Percentiles rank a stretch among this genome's conserved stretches.
phyloP scores from a whole-genome alignment of 2,113 vertebrate species.

The Xenopus tropicalis region DNA sequence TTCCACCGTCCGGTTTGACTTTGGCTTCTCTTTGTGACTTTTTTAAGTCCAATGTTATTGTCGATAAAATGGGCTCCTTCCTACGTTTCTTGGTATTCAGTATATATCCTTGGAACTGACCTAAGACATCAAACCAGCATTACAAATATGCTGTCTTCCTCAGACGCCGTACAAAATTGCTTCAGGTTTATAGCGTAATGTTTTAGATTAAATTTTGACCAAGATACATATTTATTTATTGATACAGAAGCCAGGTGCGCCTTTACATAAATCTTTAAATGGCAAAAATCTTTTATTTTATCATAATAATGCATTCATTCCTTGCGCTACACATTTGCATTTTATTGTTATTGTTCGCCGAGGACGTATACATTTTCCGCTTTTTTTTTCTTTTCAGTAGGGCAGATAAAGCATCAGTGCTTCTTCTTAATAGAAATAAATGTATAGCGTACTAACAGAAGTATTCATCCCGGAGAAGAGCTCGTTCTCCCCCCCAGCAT shows the following conservation, averaged over 20 bases:
- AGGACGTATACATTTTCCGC: neutral
- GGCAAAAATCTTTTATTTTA: slow-evolving; percentile 7
- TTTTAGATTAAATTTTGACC: slow-evolving; percentile 17
- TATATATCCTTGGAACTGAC: slow-evolving; percentile 39
- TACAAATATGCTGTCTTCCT: slow-evolving; percentile 18
- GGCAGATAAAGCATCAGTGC: neutral
- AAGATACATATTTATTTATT: slow-evolving; percentile 41
- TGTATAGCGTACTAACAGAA: neutral
- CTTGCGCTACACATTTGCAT: slow-evolving; percentile 9
- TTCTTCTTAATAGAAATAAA: slow-evolving; percentile 1
- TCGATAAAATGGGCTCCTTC: slow-evolving; percentile 19
- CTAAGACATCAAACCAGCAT: slow-evolving; percentile 40
- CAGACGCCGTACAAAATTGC: slow-evolving; percentile 11
- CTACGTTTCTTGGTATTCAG: slow-evolving; percentile 25
- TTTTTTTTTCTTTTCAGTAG: neutral
- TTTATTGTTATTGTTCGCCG: slow-evolving; percentile 9
- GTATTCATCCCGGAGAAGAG: slow-evolving; percentile 1
- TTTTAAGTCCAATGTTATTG: neutral
- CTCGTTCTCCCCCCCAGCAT: neutral
- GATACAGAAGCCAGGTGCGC: slow-evolving; percentile 21
- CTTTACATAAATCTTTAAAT: slow-evolving; percentile 24
- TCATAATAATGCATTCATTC: slow-evolving; percentile 9
- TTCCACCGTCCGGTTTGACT: neutral
- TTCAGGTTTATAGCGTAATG: slow-evolving; percentile 23
- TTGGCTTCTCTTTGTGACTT: neutral